These are phyloP conservation scores for Sicus ferrugineus DNA, from an alignment of 2,888 invertebrate species.

Conservation along the genomic window DNA sequence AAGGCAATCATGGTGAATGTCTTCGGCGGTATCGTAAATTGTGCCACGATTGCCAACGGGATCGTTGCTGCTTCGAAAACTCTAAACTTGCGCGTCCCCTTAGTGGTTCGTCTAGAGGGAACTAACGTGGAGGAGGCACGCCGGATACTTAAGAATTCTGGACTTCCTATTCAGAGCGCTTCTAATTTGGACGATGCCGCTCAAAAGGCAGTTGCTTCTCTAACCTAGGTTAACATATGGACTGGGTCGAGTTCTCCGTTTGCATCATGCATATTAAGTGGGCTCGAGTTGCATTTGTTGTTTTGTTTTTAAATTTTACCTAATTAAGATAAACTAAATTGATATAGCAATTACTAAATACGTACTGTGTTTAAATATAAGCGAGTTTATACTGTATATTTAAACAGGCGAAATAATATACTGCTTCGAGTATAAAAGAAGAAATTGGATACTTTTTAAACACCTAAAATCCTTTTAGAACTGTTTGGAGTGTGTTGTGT, in stretches of 20 bases:
- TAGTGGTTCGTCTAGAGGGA: constrained; percentile 95
- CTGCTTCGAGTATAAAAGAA: too few species aligned
- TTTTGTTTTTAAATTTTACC: too few species aligned
- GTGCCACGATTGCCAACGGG: constrained; percentile 95
- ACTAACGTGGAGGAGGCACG: constrained; percentile 89
- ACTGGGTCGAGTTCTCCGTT: not conserved
- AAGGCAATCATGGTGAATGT: constrained; percentile 97
- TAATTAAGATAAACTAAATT: too few species aligned
- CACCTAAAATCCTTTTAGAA: too few species aligned
- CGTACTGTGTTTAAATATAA: not conserved
- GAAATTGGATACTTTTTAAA: too few species aligned
- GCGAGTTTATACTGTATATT: not conserved
- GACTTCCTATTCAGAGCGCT: constrained; percentile 83
- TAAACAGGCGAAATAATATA: not conserved
- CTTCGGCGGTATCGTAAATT: constrained; percentile 98
- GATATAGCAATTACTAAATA: not conserved
- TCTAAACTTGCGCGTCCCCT: constrained; percentile 81
- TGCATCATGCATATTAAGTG: not conserved
- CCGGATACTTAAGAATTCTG: constrained; percentile 82
- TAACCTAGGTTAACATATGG: constrained; percentile 43
- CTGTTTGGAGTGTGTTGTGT: too few species aligned
- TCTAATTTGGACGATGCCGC: constrained; percentile 93
- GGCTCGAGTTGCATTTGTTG: constrained; percentile 7
- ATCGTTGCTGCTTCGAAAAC: constrained; percentile 88
- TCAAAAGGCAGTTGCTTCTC: constrained; percentile 76